Evolutionary conservation across 2,888 invertebrate species (phyloP).

Genomic region (Eueremaeus valkanovi): DNA sequence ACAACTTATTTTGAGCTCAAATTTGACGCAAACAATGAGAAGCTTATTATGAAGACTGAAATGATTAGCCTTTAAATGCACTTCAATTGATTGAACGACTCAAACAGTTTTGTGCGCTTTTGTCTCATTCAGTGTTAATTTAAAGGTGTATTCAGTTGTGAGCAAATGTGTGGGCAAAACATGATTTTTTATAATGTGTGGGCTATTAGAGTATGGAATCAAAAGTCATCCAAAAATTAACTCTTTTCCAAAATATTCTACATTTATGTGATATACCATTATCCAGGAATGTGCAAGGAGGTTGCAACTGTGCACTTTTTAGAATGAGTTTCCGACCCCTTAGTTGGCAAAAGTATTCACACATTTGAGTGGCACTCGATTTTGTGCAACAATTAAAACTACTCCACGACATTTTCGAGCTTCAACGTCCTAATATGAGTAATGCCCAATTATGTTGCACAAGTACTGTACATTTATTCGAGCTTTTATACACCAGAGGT

Average conservation of each 20-base stretch:
- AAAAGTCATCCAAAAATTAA: background rate
- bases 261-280: background rate
- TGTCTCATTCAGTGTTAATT: background rate
- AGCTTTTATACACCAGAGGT: no score
- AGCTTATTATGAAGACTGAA: background rate
- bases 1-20: background rate
- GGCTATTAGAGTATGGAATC: conserved; percentile 8
- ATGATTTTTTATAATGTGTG: conserved; percentile 31
- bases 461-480: no score
- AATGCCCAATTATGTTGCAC: no score
- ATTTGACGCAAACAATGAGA: background rate
- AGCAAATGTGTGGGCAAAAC: conserved; percentile 27
- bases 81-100: background rate
- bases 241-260: background rate
- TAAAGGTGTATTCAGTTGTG: background rate
- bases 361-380: no score
- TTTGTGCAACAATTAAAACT: no score
- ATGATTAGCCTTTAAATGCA: background rate
- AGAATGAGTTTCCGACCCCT: background rate
- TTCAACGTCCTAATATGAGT: no score
- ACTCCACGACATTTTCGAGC: no score
- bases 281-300: background rate
- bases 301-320: no score
- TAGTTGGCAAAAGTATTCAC: background rate
- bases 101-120: conserved; percentile 18